Base-by-base conservation (phyloP, 1,140 invertebrate genomes). In the Aphelenchoides fujianensis region DNA sequence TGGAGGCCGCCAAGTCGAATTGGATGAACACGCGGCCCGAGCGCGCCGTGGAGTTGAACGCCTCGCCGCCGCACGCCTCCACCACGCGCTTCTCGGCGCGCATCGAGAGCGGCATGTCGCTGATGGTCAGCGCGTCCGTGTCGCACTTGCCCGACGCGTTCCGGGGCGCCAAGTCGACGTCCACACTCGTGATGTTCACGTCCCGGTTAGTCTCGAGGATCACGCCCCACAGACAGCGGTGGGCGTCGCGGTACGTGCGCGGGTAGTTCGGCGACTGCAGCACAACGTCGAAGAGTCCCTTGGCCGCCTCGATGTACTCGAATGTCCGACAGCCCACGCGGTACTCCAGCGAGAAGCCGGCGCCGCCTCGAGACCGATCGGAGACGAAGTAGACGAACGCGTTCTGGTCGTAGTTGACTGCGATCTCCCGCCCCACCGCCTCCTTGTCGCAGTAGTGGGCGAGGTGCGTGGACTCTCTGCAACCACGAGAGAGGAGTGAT, bases 131-230 rank as follows among this genome's bases (percentile, higher is more conserved):
- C 23, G 2, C 63, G 34, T 78, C 70, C 2, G 48, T 53, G n/a
- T 59, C 41, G 53, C 77, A 79, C 28, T 41, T 32, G 9, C 37
- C 16, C 12, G 31, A 62, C 28, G 48, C 30, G 2, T 77, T 52
- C 35, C 61, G 62, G 32, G 71, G 69, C n/a, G n/a, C 35, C 3
- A 82, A 34, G 35, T 84, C 72, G 48, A 84, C 66, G 35, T 84
- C 79, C 3, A 74, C 48, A 52, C 69, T 48, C 30, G 71, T 30
- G 30, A 84, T 70, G 23, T 30, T 27, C n/a, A 82, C 53, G 34
- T 70, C 62, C 1, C 80, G 68, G 53, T 83, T 81, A 0, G 82
- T 75, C 28, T 83, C 64, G 7, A 82, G 32, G 12, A 84, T 66
- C 9, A 82, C 61, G 12, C 67, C 62, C 79, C 82, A 80, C 1